Base-by-base conservation (phyloP, 2,797 vertebrate genomes). In the Megalops cyprinoides region DNA sequence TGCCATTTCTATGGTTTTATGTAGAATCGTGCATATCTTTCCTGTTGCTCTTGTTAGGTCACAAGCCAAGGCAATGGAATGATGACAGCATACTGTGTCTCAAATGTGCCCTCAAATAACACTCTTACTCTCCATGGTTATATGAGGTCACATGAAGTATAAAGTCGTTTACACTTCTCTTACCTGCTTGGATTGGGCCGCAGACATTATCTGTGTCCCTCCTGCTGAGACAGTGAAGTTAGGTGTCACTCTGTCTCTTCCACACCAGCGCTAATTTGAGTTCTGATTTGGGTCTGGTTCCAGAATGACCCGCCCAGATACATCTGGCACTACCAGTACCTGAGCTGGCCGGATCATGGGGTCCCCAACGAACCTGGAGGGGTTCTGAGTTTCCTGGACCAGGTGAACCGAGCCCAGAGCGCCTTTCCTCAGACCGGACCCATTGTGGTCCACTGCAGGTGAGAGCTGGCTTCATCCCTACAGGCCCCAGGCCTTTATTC, bases 401-500 rank as follows among this genome's bases (percentile, higher is more conserved):
- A 96, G 88, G 94, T 96, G 86, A 97, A 97, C 86, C 89, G 89
- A 81, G 93, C 95, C 6, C 95, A 97, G 87, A 89, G 87, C 31
- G 88, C 91, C 86, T 88, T 95, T 89, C 93, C 91, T 1, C 92
- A 92, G 42, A 91, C 94, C 0, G 96, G 97, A 31, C 96, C 96
- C 2, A 95, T 97, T 34, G 87, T 96, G 0, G 97, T 97, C 86
- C 97, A 96, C 91, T 97, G 97, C 96, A 97, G 97, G 96, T 97
- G 94, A 46, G 23, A 14, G 12, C 34, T 14, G 48, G 37, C 48
- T 37, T 23, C 49, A 69, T 28, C 31, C 49, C 28, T 20, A n/a
- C n/a, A n/a, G n/a, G n/a, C n/a, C n/a, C n/a, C n/a, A n/a, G n/a
- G n/a, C n/a, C n/a, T n/a, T n/a, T n/a, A n/a, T n/a, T n/a, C n/a